Percentiles rank a stretch among this genome's conserved stretches.
These are phyloP conservation scores for Tringa solitaria DNA, from an alignment of 2,113 vertebrate genomes.

Conservation along the genomic window DNA sequence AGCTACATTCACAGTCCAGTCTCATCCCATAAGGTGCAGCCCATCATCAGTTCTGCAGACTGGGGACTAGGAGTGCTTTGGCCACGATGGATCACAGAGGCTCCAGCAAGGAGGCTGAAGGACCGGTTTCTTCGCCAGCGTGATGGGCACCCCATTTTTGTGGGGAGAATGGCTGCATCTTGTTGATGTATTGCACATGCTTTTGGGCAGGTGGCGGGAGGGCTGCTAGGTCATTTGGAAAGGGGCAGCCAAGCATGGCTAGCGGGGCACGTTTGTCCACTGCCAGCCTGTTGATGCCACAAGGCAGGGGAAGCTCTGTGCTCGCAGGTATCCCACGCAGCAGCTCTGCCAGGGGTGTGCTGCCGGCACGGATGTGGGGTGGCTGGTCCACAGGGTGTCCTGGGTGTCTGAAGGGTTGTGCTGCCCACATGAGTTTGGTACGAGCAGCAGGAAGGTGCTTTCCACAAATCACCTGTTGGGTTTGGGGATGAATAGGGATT, in stretches of 20 bases:
- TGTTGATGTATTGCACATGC: accelerated
- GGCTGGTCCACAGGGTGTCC: neutral
- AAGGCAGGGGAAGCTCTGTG: neutral
- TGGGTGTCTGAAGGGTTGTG: neutral
- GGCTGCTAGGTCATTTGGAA: neutral
- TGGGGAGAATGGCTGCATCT: neutral
- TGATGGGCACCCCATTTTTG: neutral
- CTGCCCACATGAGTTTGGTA: neutral
- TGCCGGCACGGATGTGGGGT: neutral
- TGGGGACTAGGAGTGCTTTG: neutral
- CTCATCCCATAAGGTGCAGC: neutral
- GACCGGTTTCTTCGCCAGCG: neutral
- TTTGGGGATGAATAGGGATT: neutral
- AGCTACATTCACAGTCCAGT: neutral
- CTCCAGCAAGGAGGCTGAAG: neutral
- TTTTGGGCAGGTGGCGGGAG: neutral
- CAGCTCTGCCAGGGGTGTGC: neutral
- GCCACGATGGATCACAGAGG: accelerated
- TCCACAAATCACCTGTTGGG: neutral
- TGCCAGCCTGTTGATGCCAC: neutral
- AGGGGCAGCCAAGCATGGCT: too few species aligned
- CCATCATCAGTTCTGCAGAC: neutral
- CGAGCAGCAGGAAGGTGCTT: neutral
- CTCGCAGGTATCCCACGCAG: neutral
- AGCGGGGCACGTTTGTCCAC: neutral